Base-by-base conservation (phyloP, 1,140 invertebrate genomes). In the Caenorhabditis tropicalis region DNA sequence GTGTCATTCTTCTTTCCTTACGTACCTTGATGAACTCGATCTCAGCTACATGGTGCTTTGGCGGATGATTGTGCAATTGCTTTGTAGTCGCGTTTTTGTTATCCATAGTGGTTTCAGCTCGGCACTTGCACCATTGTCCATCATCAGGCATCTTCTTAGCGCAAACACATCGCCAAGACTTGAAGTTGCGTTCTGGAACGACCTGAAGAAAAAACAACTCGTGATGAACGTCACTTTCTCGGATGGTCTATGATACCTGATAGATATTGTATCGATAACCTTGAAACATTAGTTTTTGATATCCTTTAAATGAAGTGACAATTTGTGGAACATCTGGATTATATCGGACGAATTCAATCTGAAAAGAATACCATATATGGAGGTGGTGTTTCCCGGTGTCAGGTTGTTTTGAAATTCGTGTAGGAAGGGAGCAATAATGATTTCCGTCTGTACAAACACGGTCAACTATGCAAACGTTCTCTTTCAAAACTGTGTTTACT, bases 61-160 rank as follows among this genome's bases (percentile, higher is more conserved):
- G 84, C 7, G 81, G 84, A 53, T 85, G 84, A 79, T 85, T 85
- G 84, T 85, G 84, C 31, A 16, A n/a, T 39, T 60, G 58, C 39
- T 85, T 85, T 27, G 84, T 85, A 31, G 33, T 43, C 2, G 84
- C 84, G 29, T 82, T 82, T 31, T 51, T 36, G 31, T 85, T 81
- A 36, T 81, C 84, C 60, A 82, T 85, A 6, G 80, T 82, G 19
- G 84, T 85, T 48, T 85, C 84, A 27, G 84, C 84, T 12, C 84
- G 84, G 36, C 84, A 85, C 31, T 85, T 85, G 81, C 84, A 85
- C 84, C 84, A 85, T n/a, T 82, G 82, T 16, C 84, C 84, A 53
- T 53, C 56, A 58, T 85, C 84, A 27, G 84, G 83, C 84, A 85
- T 85, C 33, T 85, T 85, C 58, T 85, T 85, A 31, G 84, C 84